These are phyloP conservation scores for Prosapia bicincta DNA, from an alignment of 2,888 invertebrate genomes.

Conservation along the genomic window DNA sequence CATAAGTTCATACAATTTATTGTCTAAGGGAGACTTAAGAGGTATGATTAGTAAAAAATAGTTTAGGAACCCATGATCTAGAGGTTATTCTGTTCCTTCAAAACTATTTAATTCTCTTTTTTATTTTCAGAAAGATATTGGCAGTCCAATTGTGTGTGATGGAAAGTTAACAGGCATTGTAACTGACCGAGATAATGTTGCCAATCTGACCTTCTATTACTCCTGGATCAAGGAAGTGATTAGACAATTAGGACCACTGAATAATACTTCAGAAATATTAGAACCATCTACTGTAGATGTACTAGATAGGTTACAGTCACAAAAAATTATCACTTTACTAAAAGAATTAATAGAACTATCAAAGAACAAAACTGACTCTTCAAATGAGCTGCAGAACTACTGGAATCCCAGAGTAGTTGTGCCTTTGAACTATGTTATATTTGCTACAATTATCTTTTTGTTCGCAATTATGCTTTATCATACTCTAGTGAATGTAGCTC, in stretches of 20 bases:
- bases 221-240: neutral
- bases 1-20: no score
- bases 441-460: neutral
- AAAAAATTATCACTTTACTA: neutral
- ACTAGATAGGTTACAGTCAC: neutral
- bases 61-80: no score
- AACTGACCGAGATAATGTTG: neutral
- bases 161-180: neutral
- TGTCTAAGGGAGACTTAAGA: no score
- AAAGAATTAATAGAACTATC: neutral
- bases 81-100: no score
- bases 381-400: neutral
- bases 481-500: neutral
- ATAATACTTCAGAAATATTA: neutral
- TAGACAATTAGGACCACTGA: neutral
- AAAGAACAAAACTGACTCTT: neutral
- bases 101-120: no score
- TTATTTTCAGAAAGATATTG: neutral
- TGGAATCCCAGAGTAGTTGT: neutral
- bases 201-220: neutral
- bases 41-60: no score
- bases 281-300: neutral
- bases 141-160: neutral
- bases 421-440: neutral
- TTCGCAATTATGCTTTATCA: neutral